phyloP scores from a whole-genome alignment of 2,888 invertebrate species.

The Dusona sp. region DNA sequence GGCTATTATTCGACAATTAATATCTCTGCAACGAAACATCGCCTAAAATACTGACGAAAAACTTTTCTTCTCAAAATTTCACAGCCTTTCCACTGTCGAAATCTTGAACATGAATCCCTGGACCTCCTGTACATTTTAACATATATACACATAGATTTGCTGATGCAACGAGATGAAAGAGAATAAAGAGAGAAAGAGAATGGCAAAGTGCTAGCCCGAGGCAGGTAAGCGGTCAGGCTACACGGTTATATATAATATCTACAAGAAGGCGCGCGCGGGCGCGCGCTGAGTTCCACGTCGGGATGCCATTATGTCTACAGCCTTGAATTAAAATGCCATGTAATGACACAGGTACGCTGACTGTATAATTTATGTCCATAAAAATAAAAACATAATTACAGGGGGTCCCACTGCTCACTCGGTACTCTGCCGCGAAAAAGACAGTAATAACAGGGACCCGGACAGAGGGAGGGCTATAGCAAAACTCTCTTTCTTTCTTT shows the following conservation, averaged over 20 bases:
- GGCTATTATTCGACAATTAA: background rate
- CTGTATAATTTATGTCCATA: conserved; percentile 84
- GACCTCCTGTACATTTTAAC: conserved; percentile 2
- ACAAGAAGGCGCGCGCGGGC: conserved; percentile 50
- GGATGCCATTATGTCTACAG: conserved; percentile 83
- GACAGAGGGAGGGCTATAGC: conserved; percentile 50
- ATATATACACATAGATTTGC: conserved; percentile 11
- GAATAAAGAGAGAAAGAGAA: conserved; percentile 59
- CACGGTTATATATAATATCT: conserved; percentile 49
- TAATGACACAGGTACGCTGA: conserved; percentile 83
- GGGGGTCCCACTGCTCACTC: conserved; percentile 72
- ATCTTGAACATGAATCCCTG: background rate
- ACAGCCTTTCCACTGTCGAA: background rate
- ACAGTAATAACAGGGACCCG: conserved; percentile 80
- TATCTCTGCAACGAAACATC: background rate
- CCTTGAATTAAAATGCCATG: conserved; percentile 84
- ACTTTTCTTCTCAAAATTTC: background rate
- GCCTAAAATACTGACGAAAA: background rate
- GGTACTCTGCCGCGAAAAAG: conserved; percentile 79
- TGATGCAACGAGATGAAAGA: conserved; percentile 53
- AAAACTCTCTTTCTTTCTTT: conserved; percentile 47
- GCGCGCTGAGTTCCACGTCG: conserved; percentile 66
- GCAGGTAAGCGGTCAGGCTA: conserved; percentile 76
- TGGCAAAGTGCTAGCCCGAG: conserved; percentile 66
- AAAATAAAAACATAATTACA: conserved; percentile 84